A percentile compares a stretch with the other conserved stretches of the same genome.
These are phyloP conservation scores for Rostratula benghalensis DNA, from an alignment of 2,113 vertebrate genomes.

Conservation along the genomic window DNA sequence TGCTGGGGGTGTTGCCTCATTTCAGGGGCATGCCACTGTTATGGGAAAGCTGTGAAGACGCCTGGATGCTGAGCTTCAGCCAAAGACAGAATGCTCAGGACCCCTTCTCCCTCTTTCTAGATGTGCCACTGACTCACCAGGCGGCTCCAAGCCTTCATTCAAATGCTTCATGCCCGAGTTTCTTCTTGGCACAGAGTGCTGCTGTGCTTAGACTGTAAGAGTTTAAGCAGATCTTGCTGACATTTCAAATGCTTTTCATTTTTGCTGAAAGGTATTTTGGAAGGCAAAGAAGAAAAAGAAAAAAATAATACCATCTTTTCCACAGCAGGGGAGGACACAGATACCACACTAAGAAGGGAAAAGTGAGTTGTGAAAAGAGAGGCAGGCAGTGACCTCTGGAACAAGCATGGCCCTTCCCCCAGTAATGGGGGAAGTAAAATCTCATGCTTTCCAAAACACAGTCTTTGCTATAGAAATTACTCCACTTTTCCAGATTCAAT, in stretches of 20 bases:
- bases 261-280: conserved; percentile 35
- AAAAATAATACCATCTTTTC: neutral
- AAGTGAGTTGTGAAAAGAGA: neutral
- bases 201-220: conserved; percentile 4
- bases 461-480: neutral
- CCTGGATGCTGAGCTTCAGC: neutral
- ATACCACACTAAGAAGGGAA: neutral
- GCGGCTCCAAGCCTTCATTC: neutral
- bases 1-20: neutral
- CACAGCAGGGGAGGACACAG: neutral
- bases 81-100: neutral
- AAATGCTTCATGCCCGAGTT: neutral
- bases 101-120: neutral
- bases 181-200: conserved; percentile 15
- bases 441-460: neutral
- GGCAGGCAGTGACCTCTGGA: neutral
- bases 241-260: conserved; percentile 13
- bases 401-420: neutral
- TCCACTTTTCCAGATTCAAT: neutral
- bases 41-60: neutral
- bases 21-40: neutral
- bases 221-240: conserved; percentile 31
- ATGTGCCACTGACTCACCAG: neutral
- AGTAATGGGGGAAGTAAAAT: neutral
- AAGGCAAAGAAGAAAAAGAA: neutral